Base-by-base conservation (phyloP, 2,888 invertebrate species). In the Hemaris fuciformis region DNA sequence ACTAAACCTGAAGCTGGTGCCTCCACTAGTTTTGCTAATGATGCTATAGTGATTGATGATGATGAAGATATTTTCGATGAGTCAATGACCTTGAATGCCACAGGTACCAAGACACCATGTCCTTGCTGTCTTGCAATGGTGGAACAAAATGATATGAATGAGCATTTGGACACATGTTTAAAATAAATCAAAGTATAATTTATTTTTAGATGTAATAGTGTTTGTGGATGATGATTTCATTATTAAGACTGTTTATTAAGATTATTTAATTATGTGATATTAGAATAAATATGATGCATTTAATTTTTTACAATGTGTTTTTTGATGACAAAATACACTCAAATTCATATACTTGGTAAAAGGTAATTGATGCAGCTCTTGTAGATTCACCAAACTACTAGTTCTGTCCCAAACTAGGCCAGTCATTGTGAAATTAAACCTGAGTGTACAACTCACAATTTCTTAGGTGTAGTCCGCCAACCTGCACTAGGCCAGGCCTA, bases 111-210 rank as follows among this genome's bases (percentile, higher is more conserved):
- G 71, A 84, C 81, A 1, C 93, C 93, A 0, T 95, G 95, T 71
- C 95, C 95, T 0, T 93, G 94, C 74, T 95, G 95, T 72, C 87
- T 94, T 73, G 67, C 86, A 65, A 85, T 94, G 80, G 73, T 95
- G 43, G 84, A 90, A 68, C 86, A 91, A 70, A 71, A 66, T 25
- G 82, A 88, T 25, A 95, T 95, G 94, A 94, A 94, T 74, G 68
- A 74, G 1, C 95, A 95, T 85, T 91, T 95, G 60, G 94, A 95
- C 80, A 56, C 65, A 3, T 91, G 91, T 71, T 80, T 90, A 64
- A 68, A 69, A 59, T 78, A 69, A 66, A 31, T 25, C 8, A 60
- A n/a, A 27, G 15, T 59, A 59, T 15, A 27, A 4, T 41, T 20
- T 3, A 58, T 25, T 27, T 6, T 48, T 48, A 48, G 48, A 60